Conservation (phyloP, 2,888 invertebrate genomes). For the Brachylomia viminalis region DNA sequence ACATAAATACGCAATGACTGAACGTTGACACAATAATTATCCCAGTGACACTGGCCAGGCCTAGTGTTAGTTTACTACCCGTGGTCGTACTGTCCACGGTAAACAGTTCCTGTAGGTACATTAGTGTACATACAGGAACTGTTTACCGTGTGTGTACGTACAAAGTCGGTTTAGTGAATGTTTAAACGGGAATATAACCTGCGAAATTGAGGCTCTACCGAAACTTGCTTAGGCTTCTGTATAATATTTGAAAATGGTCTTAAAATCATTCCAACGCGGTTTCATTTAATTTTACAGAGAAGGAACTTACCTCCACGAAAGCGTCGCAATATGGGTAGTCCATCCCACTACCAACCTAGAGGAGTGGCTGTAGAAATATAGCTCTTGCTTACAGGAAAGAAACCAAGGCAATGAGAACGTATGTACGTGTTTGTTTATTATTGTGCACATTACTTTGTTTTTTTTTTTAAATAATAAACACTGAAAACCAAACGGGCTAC, state of each 20-base stretch:
- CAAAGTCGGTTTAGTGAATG: conserved; percentile 2
- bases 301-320: not conserved
- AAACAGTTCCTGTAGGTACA: conserved; percentile 35
- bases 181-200: conserved; percentile 13
- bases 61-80: conserved; percentile 44
- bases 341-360: no score
- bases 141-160: conserved; percentile 3
- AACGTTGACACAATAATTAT: conserved; percentile 58
- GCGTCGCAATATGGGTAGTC: not conserved
- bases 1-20: conserved; percentile 53
- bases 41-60: conserved; percentile 27
- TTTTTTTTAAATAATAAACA: no score
- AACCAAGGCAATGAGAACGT: no score
- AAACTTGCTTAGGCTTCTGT: not conserved
- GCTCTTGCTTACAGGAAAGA: not conserved
- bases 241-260: not conserved
- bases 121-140: conserved; percentile 16
- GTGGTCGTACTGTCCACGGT: conserved; percentile 41
- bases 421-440: no score
- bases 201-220: not conserved
- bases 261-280: no score
- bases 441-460: no score
- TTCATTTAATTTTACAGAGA: no score
- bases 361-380: not conserved
- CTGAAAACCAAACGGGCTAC: no score